Base-by-base conservation (phyloP, 2,888 invertebrate species). In the Clusia tigrina region DNA sequence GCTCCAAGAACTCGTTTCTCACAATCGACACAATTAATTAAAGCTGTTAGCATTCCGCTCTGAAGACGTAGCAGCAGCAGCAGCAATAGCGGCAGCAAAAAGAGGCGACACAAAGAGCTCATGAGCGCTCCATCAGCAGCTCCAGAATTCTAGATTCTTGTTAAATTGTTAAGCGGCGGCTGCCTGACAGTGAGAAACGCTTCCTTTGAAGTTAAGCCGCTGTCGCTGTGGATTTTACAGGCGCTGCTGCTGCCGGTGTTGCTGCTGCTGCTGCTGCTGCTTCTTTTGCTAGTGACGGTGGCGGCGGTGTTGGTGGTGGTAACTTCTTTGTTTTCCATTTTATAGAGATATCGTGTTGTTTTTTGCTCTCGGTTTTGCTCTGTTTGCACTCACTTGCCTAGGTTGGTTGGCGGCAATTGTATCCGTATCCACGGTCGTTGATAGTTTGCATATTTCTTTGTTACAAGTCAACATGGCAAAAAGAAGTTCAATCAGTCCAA, bases 11-110 rank as follows among this genome's bases (percentile, higher is more conserved):
- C 76, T 76, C 67, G 78, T 78, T 77, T 76, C 73, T 72, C 75
- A 76, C 75, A 72, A 69, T 68, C 68, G 73, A 68, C 72, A 69
- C 77, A 76, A 77, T 76, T 78, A 76, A 76, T 76, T 77, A 76
- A 78, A 76, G 77, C 77, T 72, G 48, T 58, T 52, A 76, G 70
- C 69, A 69, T 67, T 12, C 6, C 32, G 32, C 32, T 32, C 6
- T 32, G 32, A 32, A 12, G 6, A 12, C 6, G 32, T 32, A 12
- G 32, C 32, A 32, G 42, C 42, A 6, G 42, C n/a, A n/a, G 42
- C 42, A 42, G 12, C 42, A 42, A 9, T n/a, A 6, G n/a, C 9
- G n/a, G 12, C 42, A 42, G n/a, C 42, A 42, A 42, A 32, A 6
- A 32, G 12, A 9, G 32, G 32, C 32, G 18, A n/a, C 18, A 54